Evolutionary conservation across 2,113 vertebrate species (phyloP).

Genomic region (Pygoscelis adeliae): DNA sequence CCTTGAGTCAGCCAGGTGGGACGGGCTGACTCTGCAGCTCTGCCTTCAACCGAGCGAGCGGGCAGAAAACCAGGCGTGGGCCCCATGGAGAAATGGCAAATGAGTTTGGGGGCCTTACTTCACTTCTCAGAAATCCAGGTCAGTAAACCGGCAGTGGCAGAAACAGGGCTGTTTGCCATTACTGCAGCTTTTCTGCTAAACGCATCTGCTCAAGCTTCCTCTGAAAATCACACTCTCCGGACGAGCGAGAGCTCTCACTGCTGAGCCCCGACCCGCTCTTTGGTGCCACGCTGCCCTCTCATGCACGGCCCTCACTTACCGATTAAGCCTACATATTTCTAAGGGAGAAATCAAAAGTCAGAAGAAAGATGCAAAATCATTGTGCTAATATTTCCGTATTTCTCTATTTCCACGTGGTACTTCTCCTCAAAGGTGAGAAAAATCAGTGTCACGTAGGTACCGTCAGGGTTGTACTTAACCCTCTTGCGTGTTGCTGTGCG

Average conservation of each 20-base stretch:
- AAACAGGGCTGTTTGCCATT: background rate
- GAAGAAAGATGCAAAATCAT: background rate
- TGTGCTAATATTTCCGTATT: background rate
- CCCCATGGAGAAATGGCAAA: background rate
- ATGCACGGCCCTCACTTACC: no score
- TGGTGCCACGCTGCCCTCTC: background rate
- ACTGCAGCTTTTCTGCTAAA: background rate
- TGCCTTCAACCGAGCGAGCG: background rate
- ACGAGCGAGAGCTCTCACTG: background rate
- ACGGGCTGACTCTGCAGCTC: background rate
- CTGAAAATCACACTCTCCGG: background rate
- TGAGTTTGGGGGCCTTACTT: background rate
- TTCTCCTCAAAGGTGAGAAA: background rate
- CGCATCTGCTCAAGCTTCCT: background rate
- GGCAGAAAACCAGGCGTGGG: background rate
- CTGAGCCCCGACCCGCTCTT: background rate
- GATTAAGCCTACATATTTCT: background rate
- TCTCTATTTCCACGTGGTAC: background rate
- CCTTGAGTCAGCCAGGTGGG: background rate
- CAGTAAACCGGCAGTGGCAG: background rate
- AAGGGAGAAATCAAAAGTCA: background rate
- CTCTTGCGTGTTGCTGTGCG: background rate
- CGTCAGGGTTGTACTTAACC: no score
- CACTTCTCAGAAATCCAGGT: background rate
- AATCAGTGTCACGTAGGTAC: accelerated